Evolutionary conservation across 2,888 invertebrate species (phyloP), one percentile per base, ranked within the genome.

Genomic region (Melieria picta): DNA sequence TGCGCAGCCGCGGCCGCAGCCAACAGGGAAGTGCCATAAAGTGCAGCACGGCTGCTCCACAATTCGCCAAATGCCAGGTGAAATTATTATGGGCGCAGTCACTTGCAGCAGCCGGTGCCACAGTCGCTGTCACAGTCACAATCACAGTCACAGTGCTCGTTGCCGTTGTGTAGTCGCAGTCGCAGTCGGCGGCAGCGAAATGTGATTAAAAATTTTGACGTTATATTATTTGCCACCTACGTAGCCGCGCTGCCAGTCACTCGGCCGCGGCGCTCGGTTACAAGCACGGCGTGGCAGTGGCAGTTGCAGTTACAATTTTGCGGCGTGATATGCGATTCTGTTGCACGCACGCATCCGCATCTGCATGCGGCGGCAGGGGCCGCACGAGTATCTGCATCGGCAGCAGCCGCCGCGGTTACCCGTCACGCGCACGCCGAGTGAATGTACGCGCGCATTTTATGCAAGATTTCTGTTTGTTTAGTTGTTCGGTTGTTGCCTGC

Each of bases 141-240:
- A 58, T 4, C 63, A 4, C 30, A 7, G 50, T 52, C 7, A 13
- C 50, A 64, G n/a, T 11, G 63, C 43, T 50, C 43, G 52, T 45
- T 60, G 60, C 50, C 45, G 60, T 45, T 46, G n/a, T 30, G 50
- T 46, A 16, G 45, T 46, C 46, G 50, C 50, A 16, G 45, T 46
- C 46, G 60, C n/a, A 45, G 10, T 30, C 4, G 5, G 61, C 50
- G n/a, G 58, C 58, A 46, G 43, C 7, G 45, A 75, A 79, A 74
- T 75, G 74, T 78, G 78, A 77, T 79, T 77, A 76, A 58, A 76
- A 68, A 67, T 67, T 71, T 74, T 72, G 72, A 74, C 73, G 65
- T 76, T 73, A 73, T 74, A 76, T 74, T 74, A 74, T 71, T 76
- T 80, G 78, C 80, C 81, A 81, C 80, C 82, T 80, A 80, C 82